Evolutionary conservation across 2,888 invertebrate genomes (phyloP).

Genomic region (Drosophila testacea): DNA sequence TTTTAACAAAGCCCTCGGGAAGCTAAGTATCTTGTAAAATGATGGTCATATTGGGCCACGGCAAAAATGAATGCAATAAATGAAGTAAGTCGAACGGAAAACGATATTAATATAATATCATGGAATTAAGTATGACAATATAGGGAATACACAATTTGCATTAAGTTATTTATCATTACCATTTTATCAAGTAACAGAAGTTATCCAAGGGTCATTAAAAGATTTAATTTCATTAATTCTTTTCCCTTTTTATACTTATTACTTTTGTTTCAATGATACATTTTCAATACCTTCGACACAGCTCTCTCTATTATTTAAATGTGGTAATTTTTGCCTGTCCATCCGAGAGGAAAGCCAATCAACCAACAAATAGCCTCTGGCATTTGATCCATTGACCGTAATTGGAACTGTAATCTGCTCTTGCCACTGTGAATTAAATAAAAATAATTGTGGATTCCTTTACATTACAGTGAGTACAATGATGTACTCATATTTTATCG

Average conservation of each 20-base stretch:
- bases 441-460: slow-evolving; percentile 4
- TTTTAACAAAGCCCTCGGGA: slow-evolving; percentile 13
- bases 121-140: not conserved
- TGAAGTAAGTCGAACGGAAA: not conserved
- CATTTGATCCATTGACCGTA: not conserved
- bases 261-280: not conserved
- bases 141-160: no score
- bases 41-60: not conserved
- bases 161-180: no score
- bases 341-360: no score
- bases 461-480: slow-evolving; percentile 7
- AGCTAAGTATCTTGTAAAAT: not conserved
- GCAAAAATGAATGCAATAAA: not conserved
- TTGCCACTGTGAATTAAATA: not conserved
- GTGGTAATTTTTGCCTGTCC: not conserved
- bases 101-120: not conserved
- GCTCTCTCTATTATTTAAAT: not conserved
- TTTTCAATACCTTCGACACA: not conserved
- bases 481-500: not conserved
- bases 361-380: not conserved
- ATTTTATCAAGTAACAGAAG: not conserved
- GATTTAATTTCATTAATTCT: not conserved
- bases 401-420: slow-evolving; percentile 10
- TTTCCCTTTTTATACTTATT: not conserved
- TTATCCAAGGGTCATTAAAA: not conserved